Evolutionary conservation across 30 jellyfish, hydroid and myxozoan genomes (phyloP).

Genomic region (Aurelia sp.): DNA sequence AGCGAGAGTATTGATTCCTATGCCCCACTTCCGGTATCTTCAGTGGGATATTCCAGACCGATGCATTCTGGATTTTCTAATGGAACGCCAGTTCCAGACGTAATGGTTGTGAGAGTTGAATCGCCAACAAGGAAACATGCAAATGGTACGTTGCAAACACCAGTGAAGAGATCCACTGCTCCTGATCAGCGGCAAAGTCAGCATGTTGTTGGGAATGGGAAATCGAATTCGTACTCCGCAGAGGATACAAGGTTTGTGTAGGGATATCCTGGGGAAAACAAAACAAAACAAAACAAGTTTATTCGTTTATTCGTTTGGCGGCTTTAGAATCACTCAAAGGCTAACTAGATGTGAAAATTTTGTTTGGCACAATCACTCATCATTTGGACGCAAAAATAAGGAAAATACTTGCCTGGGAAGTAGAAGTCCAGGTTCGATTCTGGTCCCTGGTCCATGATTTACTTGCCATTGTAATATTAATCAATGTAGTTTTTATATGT

Average conservation of each 20-base stretch:
- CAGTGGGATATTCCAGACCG: not conserved
- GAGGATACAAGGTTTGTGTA: constrained; percentile 56
- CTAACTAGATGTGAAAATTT: too few relatives aligned
- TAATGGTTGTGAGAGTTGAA: constrained; percentile 16
- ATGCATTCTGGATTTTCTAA: not conserved
- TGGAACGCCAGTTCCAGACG: constrained; percentile 20
- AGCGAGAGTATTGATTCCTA: constrained; percentile 55
- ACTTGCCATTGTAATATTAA: too few relatives aligned
- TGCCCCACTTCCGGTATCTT: constrained; percentile 28
- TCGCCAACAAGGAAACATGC: constrained; percentile 14
- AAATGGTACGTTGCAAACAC: not conserved
- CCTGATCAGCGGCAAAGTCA: not conserved
- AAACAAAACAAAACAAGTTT: too few relatives aligned
- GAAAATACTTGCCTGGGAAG: too few relatives aligned
- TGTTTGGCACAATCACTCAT: too few relatives aligned
- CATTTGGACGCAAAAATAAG: too few relatives aligned
- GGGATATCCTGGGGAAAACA: not conserved
- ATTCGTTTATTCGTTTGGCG: too few relatives aligned
- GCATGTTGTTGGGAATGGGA: not conserved
- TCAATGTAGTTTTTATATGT: too few relatives aligned
- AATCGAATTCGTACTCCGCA: constrained; percentile 40
- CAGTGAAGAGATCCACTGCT: not conserved
- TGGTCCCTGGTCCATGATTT: too few relatives aligned
- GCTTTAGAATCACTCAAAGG: too few relatives aligned
- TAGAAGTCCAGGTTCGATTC: too few relatives aligned